Evolutionary conservation across 2,797 vertebrate species (phyloP).

Genomic region (Eupleurogrammus muticus): DNA sequence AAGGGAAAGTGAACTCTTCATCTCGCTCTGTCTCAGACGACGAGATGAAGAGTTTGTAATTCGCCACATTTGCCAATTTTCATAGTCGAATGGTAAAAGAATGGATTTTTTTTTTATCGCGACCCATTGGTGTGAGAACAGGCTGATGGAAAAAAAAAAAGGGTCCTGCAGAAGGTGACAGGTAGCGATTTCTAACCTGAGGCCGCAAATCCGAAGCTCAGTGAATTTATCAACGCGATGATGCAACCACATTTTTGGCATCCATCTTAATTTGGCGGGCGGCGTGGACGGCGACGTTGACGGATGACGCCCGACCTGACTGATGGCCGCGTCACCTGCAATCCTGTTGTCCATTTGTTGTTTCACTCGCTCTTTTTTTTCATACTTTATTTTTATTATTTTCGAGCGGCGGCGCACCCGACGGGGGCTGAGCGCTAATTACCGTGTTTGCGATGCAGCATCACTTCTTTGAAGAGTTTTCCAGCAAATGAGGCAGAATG

Average conservation of each 20-base stretch:
- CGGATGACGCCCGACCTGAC: slow-evolving; percentile 59
- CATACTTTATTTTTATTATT: background rate
- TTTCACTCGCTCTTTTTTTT: slow-evolving; percentile 2
- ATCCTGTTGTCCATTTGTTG: slow-evolving; percentile 19
- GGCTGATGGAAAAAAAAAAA: slow-evolving; percentile 10
- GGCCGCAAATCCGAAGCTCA: slow-evolving; percentile 36
- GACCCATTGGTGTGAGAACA: slow-evolving; percentile 24
- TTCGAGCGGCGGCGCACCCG: background rate
- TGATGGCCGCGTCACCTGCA: slow-evolving; percentile 55
- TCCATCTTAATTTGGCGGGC: slow-evolving; percentile 63
- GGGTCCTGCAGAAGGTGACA: slow-evolving; percentile 41
- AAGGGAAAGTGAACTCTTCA: slow-evolving; percentile 22
- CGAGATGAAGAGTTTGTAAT: slow-evolving; percentile 38
- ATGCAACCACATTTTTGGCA: slow-evolving; percentile 47
- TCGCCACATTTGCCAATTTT: slow-evolving; percentile 23
- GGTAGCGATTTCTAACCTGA: slow-evolving; percentile 39
- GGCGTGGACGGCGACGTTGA: slow-evolving; percentile 51
- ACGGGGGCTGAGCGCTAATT: slow-evolving; percentile 38
- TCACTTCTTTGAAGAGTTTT: slow-evolving; percentile 47
- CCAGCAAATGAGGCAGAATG: slow-evolving; percentile 37
- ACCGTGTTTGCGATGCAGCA: slow-evolving; percentile 36
- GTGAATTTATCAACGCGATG: slow-evolving; percentile 52
- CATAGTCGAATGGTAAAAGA: slow-evolving; percentile 49
- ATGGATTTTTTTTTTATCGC: slow-evolving; percentile 24
- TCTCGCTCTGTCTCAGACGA: slow-evolving; percentile 8